Evolutionary conservation across 2,797 vertebrate species (phyloP).

Genomic region (Toxotes lorentzi): DNA sequence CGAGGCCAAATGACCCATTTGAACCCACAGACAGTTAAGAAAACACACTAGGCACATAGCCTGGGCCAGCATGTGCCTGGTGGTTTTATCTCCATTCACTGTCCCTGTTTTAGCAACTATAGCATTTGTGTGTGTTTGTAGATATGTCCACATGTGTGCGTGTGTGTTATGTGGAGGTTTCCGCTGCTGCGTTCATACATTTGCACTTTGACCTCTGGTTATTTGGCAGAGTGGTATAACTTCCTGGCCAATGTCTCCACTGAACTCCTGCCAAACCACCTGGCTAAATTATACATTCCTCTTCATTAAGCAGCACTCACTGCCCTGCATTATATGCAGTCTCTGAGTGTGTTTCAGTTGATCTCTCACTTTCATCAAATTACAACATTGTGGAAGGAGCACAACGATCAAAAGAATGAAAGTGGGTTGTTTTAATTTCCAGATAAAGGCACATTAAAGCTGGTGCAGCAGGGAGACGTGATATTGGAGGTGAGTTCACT

Average conservation of each 20-base stretch:
- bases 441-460: neutral
- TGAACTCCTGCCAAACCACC: conserved; percentile 31
- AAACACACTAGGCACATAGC: conserved; percentile 40
- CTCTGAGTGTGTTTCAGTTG: neutral
- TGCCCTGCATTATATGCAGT: neutral
- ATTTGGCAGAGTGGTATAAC: neutral
- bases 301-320: neutral
- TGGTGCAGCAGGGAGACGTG: neutral
- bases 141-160: neutral
- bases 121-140: neutral
- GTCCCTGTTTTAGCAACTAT: neutral
- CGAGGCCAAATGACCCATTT: conserved; percentile 52
- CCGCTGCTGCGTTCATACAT: conserved; percentile 14
- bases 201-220: conserved; percentile 32
- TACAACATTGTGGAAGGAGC: neutral
- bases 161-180: neutral
- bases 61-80: conserved; percentile 38
- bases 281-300: conserved; percentile 25
- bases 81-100: neutral
- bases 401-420: neutral
- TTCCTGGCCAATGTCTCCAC: conserved; percentile 2
- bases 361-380: neutral
- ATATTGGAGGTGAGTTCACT: conserved; percentile 20
- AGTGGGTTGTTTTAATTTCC: neutral
- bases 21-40: conserved; percentile 30